Evolutionary conservation across 2,797 vertebrate species (phyloP).

Genomic region (Amblyraja radiata): DNA sequence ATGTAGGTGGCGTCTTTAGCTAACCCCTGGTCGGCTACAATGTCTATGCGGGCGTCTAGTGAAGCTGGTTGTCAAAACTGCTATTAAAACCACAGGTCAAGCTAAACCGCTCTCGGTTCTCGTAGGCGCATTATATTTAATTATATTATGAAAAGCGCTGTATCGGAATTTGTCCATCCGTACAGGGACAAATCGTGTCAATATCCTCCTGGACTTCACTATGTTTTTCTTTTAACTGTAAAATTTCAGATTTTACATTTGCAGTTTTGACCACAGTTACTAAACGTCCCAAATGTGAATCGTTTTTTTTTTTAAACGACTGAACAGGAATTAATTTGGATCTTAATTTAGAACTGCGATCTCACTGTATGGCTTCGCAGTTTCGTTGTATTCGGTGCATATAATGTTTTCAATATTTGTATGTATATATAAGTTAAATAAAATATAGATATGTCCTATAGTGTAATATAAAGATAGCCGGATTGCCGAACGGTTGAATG

Average conservation of each 20-base stretch:
- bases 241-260: not conserved
- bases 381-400: not conserved
- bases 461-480: not conserved
- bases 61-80: conserved; percentile 78
- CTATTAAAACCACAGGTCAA: conserved; percentile 82
- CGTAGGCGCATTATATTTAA: conserved; percentile 76
- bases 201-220: conserved; percentile 46
- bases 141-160: conserved; percentile 80
- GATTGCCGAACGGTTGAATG: not conserved
- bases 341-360: not conserved
- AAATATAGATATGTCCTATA: not conserved
- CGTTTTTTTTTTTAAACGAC: not conserved
- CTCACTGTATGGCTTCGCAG: not conserved
- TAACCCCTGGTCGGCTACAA: conserved; percentile 62
- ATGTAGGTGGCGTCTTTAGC: conserved; percentile 66
- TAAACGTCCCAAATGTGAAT: not conserved
- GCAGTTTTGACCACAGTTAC: not conserved
- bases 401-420: not conserved
- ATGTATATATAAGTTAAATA: not conserved
- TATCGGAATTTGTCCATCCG: conserved; percentile 51
- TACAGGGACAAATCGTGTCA: conserved; percentile 78
- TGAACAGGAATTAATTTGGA: not conserved
- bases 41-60: conserved; percentile 64
- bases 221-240: not conserved
- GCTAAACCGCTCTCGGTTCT: conserved; percentile 77